Evolutionary conservation across 1,140 invertebrate genomes (phyloP).

Genomic region (Drosophila kepulauana): DNA sequence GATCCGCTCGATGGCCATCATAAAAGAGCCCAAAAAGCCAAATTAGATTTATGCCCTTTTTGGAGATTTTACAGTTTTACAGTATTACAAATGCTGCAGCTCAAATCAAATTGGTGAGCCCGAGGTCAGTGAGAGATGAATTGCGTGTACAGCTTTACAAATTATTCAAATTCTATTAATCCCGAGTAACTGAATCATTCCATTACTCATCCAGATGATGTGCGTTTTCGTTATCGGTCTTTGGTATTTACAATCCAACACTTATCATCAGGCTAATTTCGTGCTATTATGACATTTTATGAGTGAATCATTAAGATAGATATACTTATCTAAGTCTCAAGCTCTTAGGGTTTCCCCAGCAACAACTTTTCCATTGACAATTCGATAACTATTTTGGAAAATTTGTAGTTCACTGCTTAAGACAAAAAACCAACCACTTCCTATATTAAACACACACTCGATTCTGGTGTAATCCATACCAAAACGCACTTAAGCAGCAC

Average conservation of each 20-base stretch:
- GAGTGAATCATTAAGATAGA: slow-evolving; percentile 28
- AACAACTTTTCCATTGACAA: background rate
- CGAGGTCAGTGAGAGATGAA: slow-evolving; percentile 3
- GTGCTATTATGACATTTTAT: background rate
- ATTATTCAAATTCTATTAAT: slow-evolving; percentile 3
- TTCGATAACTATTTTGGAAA: background rate
- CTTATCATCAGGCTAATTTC: slow-evolving; percentile 12
- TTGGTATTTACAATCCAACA: background rate
- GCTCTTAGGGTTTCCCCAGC: slow-evolving; percentile 10
- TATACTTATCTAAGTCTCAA: slow-evolving; percentile 15
- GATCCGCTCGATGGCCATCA: slow-evolving; percentile 45
- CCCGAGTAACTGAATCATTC: background rate
- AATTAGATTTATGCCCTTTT: slow-evolving; percentile 75
- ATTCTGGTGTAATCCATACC: slow-evolving; percentile 42
- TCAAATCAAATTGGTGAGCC: slow-evolving; percentile 34
- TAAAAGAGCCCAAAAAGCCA: slow-evolving; percentile 64
- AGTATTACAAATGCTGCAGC: slow-evolving; percentile 25
- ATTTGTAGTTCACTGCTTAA: background rate
- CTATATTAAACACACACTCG: background rate
- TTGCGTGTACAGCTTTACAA: background rate
- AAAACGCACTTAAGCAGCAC: slow-evolving; percentile 42
- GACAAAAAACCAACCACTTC: background rate
- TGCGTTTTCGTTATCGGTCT: slow-evolving; percentile 8
- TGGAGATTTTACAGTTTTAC: slow-evolving; percentile 55
- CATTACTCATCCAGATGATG: slow-evolving; percentile 29